phyloP scores from a whole-genome alignment of 2,113 vertebrate species.

The Hymenochirus boettgeri region DNA sequence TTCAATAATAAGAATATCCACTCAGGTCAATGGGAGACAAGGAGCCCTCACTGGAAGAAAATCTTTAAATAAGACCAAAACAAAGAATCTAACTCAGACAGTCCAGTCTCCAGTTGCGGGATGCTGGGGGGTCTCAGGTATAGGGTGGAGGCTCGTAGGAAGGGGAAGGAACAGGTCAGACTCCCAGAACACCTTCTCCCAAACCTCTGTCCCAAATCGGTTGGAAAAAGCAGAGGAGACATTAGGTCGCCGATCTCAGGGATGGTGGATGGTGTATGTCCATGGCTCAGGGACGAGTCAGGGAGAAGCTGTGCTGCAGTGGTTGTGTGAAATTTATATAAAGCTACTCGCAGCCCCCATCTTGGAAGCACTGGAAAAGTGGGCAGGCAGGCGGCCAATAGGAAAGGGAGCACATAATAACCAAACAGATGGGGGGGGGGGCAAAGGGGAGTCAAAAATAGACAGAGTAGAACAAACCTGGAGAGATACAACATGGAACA shows the following conservation, averaged over 20 bases:
- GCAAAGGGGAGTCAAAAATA: neutral
- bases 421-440: neutral
- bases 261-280: constrained; percentile 38
- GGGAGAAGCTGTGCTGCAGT: neutral
- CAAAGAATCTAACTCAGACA: constrained; percentile 19
- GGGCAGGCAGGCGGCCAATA: neutral
- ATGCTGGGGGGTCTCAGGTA: constrained; percentile 50
- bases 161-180: constrained; percentile 48
- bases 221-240: constrained; percentile 5
- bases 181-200: constrained; percentile 60
- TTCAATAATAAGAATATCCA: too few species aligned
- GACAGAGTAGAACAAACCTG: neutral
- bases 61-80: too few species aligned
- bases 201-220: constrained; percentile 59
- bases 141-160: constrained; percentile 42
- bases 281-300: constrained; percentile 9
- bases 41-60: too few species aligned
- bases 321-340: neutral
- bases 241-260: constrained; percentile 28
- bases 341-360: neutral
- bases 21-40: too few species aligned
- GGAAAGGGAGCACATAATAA: neutral
- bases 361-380: constrained; percentile 9
- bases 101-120: constrained; percentile 47
- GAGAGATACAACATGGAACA: neutral